A percentile compares a stretch with the other conserved stretches of the same genome.
These are phyloP conservation scores for Mustelus asterias DNA, from an alignment of 2,113 vertebrate genomes.

Conservation along the genomic window DNA sequence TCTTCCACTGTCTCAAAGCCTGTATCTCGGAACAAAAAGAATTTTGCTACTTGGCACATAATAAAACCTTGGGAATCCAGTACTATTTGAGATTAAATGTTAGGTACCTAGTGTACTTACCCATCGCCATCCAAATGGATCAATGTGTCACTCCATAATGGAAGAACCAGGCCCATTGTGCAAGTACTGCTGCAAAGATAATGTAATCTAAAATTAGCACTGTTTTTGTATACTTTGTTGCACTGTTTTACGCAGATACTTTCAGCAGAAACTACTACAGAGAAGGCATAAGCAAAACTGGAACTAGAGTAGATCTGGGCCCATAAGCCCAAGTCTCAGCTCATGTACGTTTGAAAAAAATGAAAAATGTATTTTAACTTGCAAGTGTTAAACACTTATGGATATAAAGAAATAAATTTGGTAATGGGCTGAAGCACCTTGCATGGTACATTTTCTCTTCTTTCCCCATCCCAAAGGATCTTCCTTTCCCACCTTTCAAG, in stretches of 20 bases:
- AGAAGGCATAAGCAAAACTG: not conserved
- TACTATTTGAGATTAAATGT: constrained; percentile 9
- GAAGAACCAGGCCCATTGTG: constrained; percentile 87
- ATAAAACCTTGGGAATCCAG: too few relatives aligned
- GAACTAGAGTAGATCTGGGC: not conserved
- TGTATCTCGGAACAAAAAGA: not conserved
- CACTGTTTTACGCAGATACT: not conserved
- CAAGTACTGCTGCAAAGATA: constrained; percentile 67
- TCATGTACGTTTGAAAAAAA: not conserved
- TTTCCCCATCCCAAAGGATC: not conserved
- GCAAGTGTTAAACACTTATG: not conserved
- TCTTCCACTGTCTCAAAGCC: not conserved
- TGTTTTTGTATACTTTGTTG: not conserved
- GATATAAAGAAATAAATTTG: not conserved
- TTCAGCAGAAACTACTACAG: not conserved
- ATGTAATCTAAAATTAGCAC: constrained; percentile 40
- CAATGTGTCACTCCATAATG: constrained; percentile 93
- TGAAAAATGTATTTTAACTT: not conserved
- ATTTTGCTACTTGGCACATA: not conserved
- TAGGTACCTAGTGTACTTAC: constrained; percentile 58
- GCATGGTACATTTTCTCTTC: not conserved
- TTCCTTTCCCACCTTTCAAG: not conserved
- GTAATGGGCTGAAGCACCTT: not conserved
- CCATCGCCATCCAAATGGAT: constrained; percentile 98
- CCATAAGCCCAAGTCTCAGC: not conserved